These are phyloP conservation scores for Sanderia malayensis DNA, from an alignment of 30 jellyfish, hydroid and myxozoan species.

Conservation along the genomic window DNA sequence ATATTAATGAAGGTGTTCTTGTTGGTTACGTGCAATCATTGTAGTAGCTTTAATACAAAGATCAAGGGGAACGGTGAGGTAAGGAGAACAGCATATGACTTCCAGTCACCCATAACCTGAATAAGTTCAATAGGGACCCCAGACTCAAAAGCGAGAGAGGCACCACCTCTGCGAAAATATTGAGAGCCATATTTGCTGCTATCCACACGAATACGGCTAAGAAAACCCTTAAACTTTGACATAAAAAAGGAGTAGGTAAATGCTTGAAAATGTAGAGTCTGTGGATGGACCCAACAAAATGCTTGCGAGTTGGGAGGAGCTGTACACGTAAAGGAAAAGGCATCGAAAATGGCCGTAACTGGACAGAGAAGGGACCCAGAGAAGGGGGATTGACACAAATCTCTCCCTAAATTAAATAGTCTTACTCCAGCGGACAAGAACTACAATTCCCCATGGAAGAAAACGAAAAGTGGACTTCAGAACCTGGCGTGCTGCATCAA, in stretches of 20 bases:
- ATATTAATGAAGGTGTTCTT: neutral
- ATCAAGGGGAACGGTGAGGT: constrained; percentile 14
- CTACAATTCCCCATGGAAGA: constrained; percentile 3
- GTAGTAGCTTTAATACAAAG: neutral
- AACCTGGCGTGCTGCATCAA: constrained; percentile 11
- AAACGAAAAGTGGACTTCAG: constrained; percentile 5
- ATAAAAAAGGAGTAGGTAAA: constrained; percentile 11
- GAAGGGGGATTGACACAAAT: constrained; percentile 1
- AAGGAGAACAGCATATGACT: constrained; percentile 22
- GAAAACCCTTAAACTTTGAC: constrained; percentile 2
- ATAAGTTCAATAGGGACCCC: constrained; percentile 10
- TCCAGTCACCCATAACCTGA: constrained; percentile 25
- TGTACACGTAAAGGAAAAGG: neutral
- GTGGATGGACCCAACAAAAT: neutral
- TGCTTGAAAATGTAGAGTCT: neutral
- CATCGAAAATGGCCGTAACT: constrained; percentile 6
- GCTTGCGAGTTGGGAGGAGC: neutral
- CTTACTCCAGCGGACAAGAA: constrained; percentile 19
- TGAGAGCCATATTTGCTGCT: constrained; percentile 8
- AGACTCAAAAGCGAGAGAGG: constrained; percentile 14
- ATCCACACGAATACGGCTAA: neutral
- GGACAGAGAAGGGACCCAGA: constrained; percentile 15
- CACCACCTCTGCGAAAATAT: constrained; percentile 13
- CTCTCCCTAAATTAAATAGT: constrained; percentile 18
- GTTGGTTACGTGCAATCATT: constrained; percentile 1